Conservation (phyloP, 2,113 vertebrate genomes). For the Myocastor coypus region DNA sequence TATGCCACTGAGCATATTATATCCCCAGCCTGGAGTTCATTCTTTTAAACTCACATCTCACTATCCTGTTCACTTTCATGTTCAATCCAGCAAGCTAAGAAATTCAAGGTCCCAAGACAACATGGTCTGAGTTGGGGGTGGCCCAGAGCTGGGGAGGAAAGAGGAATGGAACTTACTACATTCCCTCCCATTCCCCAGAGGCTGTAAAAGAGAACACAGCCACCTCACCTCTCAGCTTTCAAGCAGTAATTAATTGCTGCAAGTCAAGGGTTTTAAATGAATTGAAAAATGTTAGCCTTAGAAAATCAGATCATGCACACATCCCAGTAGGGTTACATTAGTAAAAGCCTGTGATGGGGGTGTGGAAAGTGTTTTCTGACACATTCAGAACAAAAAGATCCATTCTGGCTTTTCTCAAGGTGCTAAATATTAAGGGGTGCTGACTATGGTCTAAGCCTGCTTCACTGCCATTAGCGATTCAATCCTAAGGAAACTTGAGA, state of each 20-base stretch:
- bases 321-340: neutral
- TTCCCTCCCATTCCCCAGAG: neutral
- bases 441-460: neutral
- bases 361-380: neutral
- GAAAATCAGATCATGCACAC: conserved; percentile 14
- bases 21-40: neutral
- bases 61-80: neutral
- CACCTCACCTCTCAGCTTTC: conserved; percentile 45
- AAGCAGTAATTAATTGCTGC: conserved; percentile 48
- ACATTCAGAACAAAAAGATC: conserved; percentile 50
- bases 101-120: neutral
- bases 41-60: neutral
- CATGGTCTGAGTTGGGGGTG: neutral
- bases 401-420: conserved; percentile 50
- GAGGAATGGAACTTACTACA: neutral
- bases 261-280: conserved; percentile 45
- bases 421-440: conserved; percentile 56
- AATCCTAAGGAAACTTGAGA: conserved; percentile 71
- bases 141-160: neutral
- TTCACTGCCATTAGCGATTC: conserved; percentile 69
- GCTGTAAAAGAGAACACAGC: neutral
- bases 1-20: no score
- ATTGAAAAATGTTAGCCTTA: neutral
- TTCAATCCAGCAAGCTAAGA: conserved; percentile 16
- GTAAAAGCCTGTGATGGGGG: neutral